Percentiles rank a stretch among this genome's conserved stretches.
Evolutionary conservation across 1,140 invertebrate species (phyloP).

Genomic region (Aradophagus sp.): DNA sequence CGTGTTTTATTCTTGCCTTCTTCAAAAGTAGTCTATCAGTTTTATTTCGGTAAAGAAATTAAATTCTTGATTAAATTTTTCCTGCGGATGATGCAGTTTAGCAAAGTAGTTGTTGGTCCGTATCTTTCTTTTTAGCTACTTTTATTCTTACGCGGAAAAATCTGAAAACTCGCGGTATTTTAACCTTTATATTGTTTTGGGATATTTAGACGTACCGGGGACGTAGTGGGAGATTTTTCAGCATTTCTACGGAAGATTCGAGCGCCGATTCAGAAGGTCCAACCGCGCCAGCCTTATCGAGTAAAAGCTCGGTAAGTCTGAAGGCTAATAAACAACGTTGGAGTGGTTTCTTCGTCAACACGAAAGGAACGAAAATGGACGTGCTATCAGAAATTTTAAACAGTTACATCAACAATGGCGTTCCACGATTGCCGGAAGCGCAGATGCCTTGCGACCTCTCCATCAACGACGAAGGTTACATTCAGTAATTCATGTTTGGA

Average conservation of each 20-base stretch:
- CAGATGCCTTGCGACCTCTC: conserved; percentile 65
- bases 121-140: conserved; percentile 10
- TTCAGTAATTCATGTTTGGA: conserved; percentile 21
- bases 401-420: conserved; percentile 81
- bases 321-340: conserved; percentile 79
- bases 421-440: conserved; percentile 75
- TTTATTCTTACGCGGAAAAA: too few relatives aligned
- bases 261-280: conserved; percentile 69
- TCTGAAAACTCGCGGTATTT: too few relatives aligned
- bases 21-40: too few relatives aligned
- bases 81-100: too few relatives aligned
- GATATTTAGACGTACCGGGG: conserved; percentile 74
- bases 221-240: conserved; percentile 77
- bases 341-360: conserved; percentile 81
- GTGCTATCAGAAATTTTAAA: conserved; percentile 80
- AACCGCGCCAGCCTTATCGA: conserved; percentile 55
- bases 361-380: conserved; percentile 80
- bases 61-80: too few relatives aligned
- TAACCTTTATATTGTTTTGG: not conserved
- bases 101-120: too few relatives aligned
- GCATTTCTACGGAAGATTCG: conserved; percentile 79
- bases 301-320: conserved; percentile 63
- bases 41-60: too few relatives aligned
- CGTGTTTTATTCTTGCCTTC: too few relatives aligned
- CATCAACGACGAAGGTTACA: conserved; percentile 73